Evolutionary conservation across 2,888 invertebrate species (phyloP).

Genomic region (Eumerus sabulonum): DNA sequence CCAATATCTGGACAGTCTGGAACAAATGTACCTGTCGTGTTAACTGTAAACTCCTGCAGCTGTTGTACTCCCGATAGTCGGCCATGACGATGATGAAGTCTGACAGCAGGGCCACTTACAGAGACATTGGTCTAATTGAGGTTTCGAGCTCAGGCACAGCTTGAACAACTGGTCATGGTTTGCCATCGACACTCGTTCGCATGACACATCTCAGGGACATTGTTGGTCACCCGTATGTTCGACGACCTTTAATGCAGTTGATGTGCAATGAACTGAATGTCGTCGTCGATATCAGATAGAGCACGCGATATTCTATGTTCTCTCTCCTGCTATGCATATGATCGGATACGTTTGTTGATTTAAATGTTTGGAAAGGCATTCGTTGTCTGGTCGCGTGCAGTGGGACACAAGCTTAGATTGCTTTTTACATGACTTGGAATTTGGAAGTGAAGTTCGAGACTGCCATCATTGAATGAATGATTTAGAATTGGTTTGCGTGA

Average conservation of each 20-base stretch:
- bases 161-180: background rate
- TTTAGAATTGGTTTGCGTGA: conserved; percentile 64
- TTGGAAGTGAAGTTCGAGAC: background rate
- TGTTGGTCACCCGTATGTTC: conserved; percentile 27
- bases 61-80: conserved; percentile 27
- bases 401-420: conserved; percentile 3
- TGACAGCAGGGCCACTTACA: conserved; percentile 60
- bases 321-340: conserved; percentile 23
- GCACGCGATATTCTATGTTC: conserved; percentile 55
- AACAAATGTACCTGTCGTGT: conserved; percentile 68
- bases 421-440: background rate
- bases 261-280: conserved; percentile 57
- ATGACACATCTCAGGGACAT: conserved; percentile 55
- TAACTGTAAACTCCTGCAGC: conserved; percentile 51
- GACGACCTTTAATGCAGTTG: conserved; percentile 65
- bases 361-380: conserved; percentile 31
- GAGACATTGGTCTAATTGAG: conserved; percentile 62
- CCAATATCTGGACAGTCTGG: conserved; percentile 46
- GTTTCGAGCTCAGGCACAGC: conserved; percentile 37
- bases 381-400: conserved; percentile 43
- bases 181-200: conserved; percentile 14
- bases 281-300: conserved; percentile 63
- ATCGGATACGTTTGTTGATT: conserved; percentile 4
- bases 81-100: conserved; percentile 60
- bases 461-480: conserved; percentile 40